Evolutionary conservation across 2,888 invertebrate genomes (phyloP).

Genomic region (Lepidochrysops patricia): DNA sequence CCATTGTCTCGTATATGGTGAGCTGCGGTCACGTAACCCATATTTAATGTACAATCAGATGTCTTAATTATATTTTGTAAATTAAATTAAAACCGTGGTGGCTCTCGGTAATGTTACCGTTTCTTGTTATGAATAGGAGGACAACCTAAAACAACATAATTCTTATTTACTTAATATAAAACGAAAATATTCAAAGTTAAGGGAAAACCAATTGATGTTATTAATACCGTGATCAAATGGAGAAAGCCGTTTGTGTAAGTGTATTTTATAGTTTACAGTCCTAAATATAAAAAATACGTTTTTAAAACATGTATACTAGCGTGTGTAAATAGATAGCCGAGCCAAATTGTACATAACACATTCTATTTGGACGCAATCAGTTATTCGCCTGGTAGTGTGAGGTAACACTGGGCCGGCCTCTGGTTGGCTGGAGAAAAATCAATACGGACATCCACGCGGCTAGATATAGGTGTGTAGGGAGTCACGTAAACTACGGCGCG

Average conservation of each 20-base stretch:
- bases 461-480: constrained; percentile 13
- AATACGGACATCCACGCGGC: constrained; percentile 27
- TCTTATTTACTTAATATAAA: too few species aligned
- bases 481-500: constrained; percentile 1
- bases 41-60: constrained; percentile 18
- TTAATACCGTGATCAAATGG: too few species aligned
- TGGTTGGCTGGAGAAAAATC: constrained; percentile 30
- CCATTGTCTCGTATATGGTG: constrained; percentile 43
- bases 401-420: constrained; percentile 23
- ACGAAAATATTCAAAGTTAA: too few species aligned
- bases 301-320: not conserved
- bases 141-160: too few species aligned
- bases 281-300: too few species aligned
- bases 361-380: constrained; percentile 11
- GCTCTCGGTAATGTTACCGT: too few species aligned
- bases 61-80: not conserved
- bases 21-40: constrained; percentile 24
- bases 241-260: too few species aligned
- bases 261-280: too few species aligned
- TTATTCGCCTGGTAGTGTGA: constrained; percentile 20
- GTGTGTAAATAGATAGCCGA: not conserved
- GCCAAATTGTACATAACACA: constrained; percentile 12
- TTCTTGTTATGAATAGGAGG: too few species aligned
- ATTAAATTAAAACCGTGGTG: not conserved
- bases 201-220: too few species aligned